phyloP scores from a whole-genome alignment of 2,113 vertebrate species.

The Philantomba maxwellii region DNA sequence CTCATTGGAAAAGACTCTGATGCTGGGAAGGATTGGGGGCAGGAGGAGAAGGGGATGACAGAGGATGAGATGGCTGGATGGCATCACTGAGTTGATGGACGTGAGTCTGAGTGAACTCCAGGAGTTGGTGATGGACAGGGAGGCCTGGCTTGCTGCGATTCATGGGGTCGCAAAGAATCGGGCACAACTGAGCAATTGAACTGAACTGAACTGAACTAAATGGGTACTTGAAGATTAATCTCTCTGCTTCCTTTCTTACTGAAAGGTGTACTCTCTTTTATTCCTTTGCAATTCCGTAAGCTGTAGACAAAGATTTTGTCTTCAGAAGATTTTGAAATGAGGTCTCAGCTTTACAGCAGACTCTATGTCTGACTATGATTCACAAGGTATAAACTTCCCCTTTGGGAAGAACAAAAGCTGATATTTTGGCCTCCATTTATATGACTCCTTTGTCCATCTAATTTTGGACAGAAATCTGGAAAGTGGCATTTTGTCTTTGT shows the following conservation, averaged over 20 bases:
- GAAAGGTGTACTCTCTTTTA: background rate
- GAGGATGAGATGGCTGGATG: too few species aligned
- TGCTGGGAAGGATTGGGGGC: too few species aligned
- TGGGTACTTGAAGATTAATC: rapidly evolving
- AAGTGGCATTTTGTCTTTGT: background rate
- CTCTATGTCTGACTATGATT: background rate
- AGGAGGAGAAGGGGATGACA: too few species aligned
- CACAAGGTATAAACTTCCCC: background rate
- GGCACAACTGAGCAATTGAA: too few species aligned
- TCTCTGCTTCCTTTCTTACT: background rate
- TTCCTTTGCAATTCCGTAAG: background rate
- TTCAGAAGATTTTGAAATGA: background rate
- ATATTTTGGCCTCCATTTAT: background rate
- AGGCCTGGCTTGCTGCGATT: too few species aligned
- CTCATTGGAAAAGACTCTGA: too few species aligned
- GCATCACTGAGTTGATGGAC: too few species aligned
- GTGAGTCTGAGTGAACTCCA: too few species aligned
- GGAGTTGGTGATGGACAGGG: too few species aligned
- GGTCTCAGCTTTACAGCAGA: background rate
- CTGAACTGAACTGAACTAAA: background rate
- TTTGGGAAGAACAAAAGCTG: background rate
- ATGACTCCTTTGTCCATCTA: background rate
- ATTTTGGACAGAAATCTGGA: background rate
- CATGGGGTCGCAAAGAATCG: too few species aligned
- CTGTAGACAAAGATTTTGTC: background rate